Base-by-base conservation (phyloP, 2,113 vertebrate species). In the Dipodomys stephensi region DNA sequence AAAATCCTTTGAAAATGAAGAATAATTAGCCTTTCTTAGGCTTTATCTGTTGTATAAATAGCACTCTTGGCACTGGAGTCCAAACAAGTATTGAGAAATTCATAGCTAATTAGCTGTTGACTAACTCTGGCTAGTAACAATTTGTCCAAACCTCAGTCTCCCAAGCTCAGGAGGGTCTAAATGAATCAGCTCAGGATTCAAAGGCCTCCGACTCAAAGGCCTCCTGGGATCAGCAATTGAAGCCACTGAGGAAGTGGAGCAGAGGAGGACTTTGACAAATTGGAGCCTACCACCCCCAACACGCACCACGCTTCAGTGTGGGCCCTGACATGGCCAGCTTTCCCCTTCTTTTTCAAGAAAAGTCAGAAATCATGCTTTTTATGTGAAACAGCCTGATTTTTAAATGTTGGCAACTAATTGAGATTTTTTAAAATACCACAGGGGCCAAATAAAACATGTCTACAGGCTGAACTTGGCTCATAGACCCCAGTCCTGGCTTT, bases 401-500 rank as follows among this genome's bases (percentile, higher is more conserved):
- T 88, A 57, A 77, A 95, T 87, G 80, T 87, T 97, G 94, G 91
- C 95, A 95, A 93, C 91, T 82, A 87, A 83, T 89, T 84, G 84
- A 91, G 92, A 93, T 94, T 88, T 95, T 97, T 96, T 71, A 93
- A 96, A 95, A 95, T 87, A 84, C 28, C 64, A 87, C 87, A 82
- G n/a, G n/a, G 60, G 94, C 96, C 95, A 97, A 96, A 88, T 96
- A 94, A 97, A 97, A 96, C 92, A 96, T 93, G 94, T 95, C 93
- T 96, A 74, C 91, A 90, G 91, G 60, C 97, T 95, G 89, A 94
- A 90, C 84, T 97, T 97, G 96, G 93, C 87, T 94, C 68, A 69
- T 11, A 57, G 68, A 87, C 25, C 65, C 57, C 20, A 89, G 57
- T 46, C 81, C 84, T 91, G 73, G 30, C 81, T 95, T 90, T 95